phyloP scores from a whole-genome alignment of 1,140 invertebrate genomes.

The Lepidurus couesii region DNA sequence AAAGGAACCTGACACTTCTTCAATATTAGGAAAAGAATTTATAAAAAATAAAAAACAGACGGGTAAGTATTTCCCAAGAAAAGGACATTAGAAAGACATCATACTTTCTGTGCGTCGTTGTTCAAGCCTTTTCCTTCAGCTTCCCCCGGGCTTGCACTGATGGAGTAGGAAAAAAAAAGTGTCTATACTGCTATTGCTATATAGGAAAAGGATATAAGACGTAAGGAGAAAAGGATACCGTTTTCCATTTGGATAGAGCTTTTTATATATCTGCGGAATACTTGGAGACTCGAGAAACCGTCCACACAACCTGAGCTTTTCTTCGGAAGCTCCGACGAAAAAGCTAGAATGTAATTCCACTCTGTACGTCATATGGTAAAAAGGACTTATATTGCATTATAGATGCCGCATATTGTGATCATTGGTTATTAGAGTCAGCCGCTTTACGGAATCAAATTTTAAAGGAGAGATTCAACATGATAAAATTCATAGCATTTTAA shows the following conservation, averaged over 20 bases:
- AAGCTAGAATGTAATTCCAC: background rate
- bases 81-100: conserved; percentile 4
- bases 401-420: too few relatives aligned
- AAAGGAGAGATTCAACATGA: too few relatives aligned
- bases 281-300: background rate
- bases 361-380: background rate
- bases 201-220: background rate
- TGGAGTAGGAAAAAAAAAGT: background rate
- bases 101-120: background rate
- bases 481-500: too few relatives aligned
- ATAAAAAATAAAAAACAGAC: background rate
- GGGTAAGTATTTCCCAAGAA: background rate
- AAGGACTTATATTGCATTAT: background rate
- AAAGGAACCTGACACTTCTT: too few relatives aligned
- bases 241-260: conserved; percentile 11
- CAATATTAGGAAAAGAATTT: too few relatives aligned
- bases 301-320: background rate
- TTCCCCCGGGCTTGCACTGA: background rate
- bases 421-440: too few relatives aligned
- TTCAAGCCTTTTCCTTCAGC: background rate
- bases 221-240: background rate
- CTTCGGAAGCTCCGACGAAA: background rate
- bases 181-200: conserved; percentile 6
- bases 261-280: background rate
- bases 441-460: too few relatives aligned